These are phyloP conservation scores for Echinarachnius parma DNA, from an alignment of 53 echinoderm and acorn worm species.

Conservation along the genomic window DNA sequence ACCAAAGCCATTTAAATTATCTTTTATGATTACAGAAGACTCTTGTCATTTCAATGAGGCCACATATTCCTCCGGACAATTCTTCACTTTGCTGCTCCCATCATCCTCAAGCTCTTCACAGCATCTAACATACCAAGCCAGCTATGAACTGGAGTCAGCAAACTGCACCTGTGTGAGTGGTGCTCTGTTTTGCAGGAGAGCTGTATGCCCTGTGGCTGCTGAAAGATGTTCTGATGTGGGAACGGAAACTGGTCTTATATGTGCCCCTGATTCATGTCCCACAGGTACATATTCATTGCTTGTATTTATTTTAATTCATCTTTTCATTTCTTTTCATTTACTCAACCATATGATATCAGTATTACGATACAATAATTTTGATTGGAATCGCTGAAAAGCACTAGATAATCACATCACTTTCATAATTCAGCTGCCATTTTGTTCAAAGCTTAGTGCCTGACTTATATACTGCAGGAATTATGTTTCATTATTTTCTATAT, in stretches of 20 bases:
- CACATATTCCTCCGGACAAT: background rate
- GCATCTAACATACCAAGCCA: background rate
- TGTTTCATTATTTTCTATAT: no score
- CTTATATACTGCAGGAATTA: no score
- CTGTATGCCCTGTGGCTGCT: slow-evolving; percentile 13
- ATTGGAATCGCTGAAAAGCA: no score
- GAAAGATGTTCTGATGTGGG: slow-evolving; percentile 17
- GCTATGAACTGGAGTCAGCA: background rate
- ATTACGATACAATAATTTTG: no score
- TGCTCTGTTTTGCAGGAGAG: slow-evolving; percentile 25
- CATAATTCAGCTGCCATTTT: no score
- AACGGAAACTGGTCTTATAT: slow-evolving; percentile 1
- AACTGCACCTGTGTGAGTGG: slow-evolving; percentile 20
- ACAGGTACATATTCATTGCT: slow-evolving; percentile 6
- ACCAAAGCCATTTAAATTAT: no score
- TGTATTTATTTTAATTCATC: no score
- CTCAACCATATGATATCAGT: no score
- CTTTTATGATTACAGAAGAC: background rate
- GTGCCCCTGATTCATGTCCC: slow-evolving; percentile 36
- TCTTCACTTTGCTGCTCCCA: background rate
- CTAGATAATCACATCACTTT: no score
- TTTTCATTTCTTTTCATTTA: no score
- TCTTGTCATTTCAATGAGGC: background rate
- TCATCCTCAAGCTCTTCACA: background rate
- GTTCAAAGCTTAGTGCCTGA: no score